Evolutionary conservation across 2,888 invertebrate species (phyloP), one percentile per base, ranked within the genome.

Genomic region (Trichacis sp.): DNA sequence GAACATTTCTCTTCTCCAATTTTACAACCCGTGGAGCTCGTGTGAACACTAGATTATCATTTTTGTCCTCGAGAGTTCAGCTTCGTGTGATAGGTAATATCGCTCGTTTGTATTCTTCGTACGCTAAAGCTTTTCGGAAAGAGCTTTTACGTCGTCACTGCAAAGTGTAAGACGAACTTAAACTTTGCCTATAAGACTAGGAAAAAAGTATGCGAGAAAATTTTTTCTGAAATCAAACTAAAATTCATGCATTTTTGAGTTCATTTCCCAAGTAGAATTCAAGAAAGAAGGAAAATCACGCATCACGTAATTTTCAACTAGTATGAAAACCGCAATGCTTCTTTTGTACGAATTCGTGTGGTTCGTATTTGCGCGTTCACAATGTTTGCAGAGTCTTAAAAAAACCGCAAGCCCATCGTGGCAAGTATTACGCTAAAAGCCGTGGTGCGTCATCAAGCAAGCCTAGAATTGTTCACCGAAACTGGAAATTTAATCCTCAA

Each of bases 41-140:
- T 51, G 38, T 42, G 45, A 50, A 45, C 30, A 33, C 19, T 18
- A 45, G 38, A 40, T 56, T 29, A n/a, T n/a, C 17, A 48, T 43
- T 42, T 33, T 20, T 33, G 14, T 49, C 33, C 36, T 20, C n/a
- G 17, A 12, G 29, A 33, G 38, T 46, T 33, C 36, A 52, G 45
- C 47, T 52, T 59, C 30, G 47, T 51, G 36, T 59, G 53, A 49
- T 53, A 51, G 53, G 48, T 53, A 59, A 59, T 59, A 47, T 52
- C 59, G 59, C 59, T 59, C 53, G 52, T 59, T 59, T 53, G 59
- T 59, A 59, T 59, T 53, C 59, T 47, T 53, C 48, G 53, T 59
- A 59, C 48, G 48, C 59, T 52, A 47, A 53, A 19, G 59, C 42
- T 46, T 46, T 53, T 59, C 45, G 45, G 40, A 59, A 52, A 59